Evolutionary conservation across 2,888 invertebrate genomes (phyloP).

Genomic region (Myopa tessellatipennis): DNA sequence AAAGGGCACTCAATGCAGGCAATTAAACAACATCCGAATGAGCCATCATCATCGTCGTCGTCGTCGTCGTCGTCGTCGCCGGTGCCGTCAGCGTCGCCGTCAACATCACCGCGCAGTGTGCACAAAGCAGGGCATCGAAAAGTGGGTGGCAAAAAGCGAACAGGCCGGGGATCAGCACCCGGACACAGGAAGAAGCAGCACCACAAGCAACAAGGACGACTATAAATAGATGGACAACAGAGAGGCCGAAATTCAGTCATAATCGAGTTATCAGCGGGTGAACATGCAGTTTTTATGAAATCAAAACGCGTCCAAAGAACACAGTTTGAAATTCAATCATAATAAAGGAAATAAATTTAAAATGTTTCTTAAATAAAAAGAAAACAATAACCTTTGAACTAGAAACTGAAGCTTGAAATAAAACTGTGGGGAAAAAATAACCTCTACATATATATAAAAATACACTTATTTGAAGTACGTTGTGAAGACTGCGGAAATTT

Average conservation of each 20-base stretch:
- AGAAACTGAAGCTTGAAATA: constrained; percentile 4
- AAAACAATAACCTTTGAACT: constrained; percentile 2
- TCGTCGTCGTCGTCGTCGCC: too few species aligned
- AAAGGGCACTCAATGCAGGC: constrained; percentile 40
- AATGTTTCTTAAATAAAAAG: background rate
- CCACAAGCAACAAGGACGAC: constrained; percentile 23
- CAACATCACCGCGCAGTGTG: too few species aligned
- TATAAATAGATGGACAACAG: constrained; percentile 65
- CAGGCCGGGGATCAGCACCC: background rate
- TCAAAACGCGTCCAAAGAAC: constrained; percentile 19
- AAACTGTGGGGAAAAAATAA: background rate
- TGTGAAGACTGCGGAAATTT: background rate
- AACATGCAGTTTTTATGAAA: constrained; percentile 23
- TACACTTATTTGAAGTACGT: background rate
- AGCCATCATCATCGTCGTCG: background rate
- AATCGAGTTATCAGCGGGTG: constrained; percentile 61
- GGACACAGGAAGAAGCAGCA: background rate
- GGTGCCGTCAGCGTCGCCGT: too few species aligned
- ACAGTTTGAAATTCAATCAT: constrained; percentile 3
- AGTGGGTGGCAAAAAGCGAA: background rate
- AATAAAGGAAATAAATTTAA: constrained; percentile 5
- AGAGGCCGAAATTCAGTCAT: constrained; percentile 64
- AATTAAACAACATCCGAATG: constrained; percentile 37
- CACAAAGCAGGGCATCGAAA: background rate
- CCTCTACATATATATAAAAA: constrained; percentile 10